These are phyloP conservation scores for Gymnoscelis rufifasciata DNA, from an alignment of 2,888 invertebrate species.

Conservation along the genomic window DNA sequence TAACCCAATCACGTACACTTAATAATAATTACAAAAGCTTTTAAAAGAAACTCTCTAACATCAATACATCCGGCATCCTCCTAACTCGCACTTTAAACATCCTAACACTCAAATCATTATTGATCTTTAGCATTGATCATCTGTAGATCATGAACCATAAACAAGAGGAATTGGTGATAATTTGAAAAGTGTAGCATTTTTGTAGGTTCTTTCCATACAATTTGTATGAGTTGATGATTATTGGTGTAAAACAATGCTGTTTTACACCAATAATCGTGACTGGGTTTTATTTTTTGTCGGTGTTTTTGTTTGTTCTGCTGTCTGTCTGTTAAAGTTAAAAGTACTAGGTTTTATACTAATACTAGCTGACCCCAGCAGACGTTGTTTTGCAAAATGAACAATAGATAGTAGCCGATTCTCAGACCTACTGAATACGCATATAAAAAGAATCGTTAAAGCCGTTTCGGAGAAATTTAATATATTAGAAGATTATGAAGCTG, in stretches of 20 bases:
- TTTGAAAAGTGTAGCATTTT: slow-evolving; percentile 33
- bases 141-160: slow-evolving; percentile 16
- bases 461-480: no score
- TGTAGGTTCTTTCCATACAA: slow-evolving; percentile 12
- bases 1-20: no score
- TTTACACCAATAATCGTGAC: neutral
- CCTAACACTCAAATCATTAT: slow-evolving; percentile 2
- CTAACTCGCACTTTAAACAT: neutral
- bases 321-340: no score
- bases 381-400: no score
- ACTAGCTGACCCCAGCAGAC: no score
- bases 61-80: slow-evolving; percentile 1
- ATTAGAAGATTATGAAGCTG: no score
- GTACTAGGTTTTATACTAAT: no score
- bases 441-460: no score
- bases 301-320: no score
- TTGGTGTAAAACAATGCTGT: neutral
- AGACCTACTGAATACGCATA: no score
- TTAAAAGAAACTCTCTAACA: neutral
- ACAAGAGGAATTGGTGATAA: slow-evolving; percentile 32
- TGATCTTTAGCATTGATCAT: slow-evolving; percentile 17
- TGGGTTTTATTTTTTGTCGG: neutral
- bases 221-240: neutral
- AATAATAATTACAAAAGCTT: no score
- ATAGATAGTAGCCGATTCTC: no score